A percentile compares a stretch with the other conserved stretches of the same genome.
These are phyloP conservation scores for Sipha flava DNA, from an alignment of 1,140 invertebrate species.

Conservation along the genomic window DNA sequence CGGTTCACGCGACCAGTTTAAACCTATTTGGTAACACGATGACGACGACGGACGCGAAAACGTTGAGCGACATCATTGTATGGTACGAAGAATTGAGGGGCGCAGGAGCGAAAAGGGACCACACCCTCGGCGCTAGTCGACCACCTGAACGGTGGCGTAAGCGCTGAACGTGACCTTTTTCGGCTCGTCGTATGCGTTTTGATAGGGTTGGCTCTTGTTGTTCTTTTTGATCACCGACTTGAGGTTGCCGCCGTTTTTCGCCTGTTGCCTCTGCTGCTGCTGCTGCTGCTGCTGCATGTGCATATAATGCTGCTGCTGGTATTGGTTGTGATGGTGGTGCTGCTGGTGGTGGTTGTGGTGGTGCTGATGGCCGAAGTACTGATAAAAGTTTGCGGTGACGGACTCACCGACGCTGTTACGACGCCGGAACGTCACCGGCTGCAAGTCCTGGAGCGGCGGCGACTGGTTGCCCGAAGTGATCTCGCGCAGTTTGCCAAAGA, in stretches of 20 bases:
- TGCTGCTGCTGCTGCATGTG: neutral
- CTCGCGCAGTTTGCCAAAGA: constrained; percentile 38
- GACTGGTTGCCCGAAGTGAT: constrained; percentile 21
- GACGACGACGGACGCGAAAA: neutral
- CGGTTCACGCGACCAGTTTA: neutral
- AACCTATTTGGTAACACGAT: neutral
- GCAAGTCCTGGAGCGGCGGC: neutral
- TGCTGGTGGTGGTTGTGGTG: neutral
- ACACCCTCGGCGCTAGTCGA: constrained; percentile 36
- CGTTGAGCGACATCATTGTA: neutral
- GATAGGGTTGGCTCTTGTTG: constrained; percentile 18
- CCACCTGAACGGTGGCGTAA: constrained; percentile 40
- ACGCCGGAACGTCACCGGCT: constrained; percentile 17
- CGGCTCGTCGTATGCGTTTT: constrained; percentile 36
- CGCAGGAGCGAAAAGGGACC: too few relatives aligned
- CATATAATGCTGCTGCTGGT: neutral
- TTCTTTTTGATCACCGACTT: constrained; percentile 39
- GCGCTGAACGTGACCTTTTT: constrained; percentile 41
- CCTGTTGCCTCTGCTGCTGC: neutral
- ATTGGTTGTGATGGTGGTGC: neutral
- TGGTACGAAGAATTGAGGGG: neutral
- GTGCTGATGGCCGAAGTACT: neutral
- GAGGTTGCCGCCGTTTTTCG: constrained; percentile 28
- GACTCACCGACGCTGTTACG: constrained; percentile 35
- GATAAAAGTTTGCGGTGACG: constrained; percentile 30